These are phyloP conservation scores for Platynereis dumerilii DNA, from an alignment of 2,888 invertebrate species.

Conservation along the genomic window DNA sequence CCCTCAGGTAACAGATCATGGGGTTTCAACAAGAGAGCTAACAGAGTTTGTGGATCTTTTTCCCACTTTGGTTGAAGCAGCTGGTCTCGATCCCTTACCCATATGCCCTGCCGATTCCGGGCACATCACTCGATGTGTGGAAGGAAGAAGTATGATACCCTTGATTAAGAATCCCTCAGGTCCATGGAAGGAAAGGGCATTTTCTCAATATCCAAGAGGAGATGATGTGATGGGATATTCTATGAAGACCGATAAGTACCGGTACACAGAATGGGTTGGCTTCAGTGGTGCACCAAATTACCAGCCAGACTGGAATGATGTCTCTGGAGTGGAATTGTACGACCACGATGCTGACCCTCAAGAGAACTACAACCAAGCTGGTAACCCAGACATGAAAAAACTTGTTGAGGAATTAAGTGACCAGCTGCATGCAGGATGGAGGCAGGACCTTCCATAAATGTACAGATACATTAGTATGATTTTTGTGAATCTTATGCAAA, in stretches of 20 bases:
- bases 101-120: constrained; percentile 23
- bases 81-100: constrained; percentile 16
- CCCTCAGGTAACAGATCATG: constrained; percentile 21
- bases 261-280: constrained; percentile 44
- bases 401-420: neutral
- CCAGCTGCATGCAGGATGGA: constrained; percentile 5
- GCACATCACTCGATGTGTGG: constrained; percentile 36
- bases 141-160: constrained; percentile 41
- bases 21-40: neutral
- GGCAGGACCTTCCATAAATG: neutral
- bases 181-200: constrained; percentile 35
- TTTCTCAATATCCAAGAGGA: constrained; percentile 37
- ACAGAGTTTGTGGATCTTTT: constrained; percentile 31
- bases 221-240: constrained; percentile 41
- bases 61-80: constrained; percentile 29
- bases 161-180: constrained; percentile 32
- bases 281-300: constrained; percentile 23
- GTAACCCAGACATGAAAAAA: too few species aligned
- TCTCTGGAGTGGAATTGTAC: constrained; percentile 18
- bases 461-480: too few species aligned
- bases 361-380: constrained; percentile 16
- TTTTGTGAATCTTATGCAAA: too few species aligned
- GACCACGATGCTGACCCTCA: constrained; percentile 18
- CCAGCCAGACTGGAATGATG: constrained; percentile 13
- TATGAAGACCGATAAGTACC: constrained; percentile 36